These are phyloP conservation scores for Himalopsyche japonica DNA, from an alignment of 2,888 invertebrate species.

Conservation along the genomic window DNA sequence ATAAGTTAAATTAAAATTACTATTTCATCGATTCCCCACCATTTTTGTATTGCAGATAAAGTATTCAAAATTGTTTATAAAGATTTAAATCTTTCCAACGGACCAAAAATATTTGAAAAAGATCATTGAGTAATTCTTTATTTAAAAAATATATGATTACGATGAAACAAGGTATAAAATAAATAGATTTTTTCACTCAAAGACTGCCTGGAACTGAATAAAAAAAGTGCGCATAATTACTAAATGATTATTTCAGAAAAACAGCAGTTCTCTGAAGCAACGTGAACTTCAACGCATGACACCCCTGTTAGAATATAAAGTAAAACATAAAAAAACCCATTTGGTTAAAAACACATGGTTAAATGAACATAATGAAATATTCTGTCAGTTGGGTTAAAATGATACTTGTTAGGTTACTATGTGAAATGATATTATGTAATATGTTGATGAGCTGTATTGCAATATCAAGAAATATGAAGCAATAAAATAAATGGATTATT, in stretches of 20 bases:
- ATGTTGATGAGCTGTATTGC: conserved; percentile 12
- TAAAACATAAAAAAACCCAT: background rate
- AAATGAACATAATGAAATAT: background rate
- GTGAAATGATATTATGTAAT: background rate
- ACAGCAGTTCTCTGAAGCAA: background rate
- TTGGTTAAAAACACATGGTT: background rate
- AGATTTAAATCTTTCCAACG: no score
- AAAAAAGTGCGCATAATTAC: no score
- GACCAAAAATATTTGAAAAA: no score
- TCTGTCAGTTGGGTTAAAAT: background rate
- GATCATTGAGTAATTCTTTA: no score
- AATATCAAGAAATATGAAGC: conserved; percentile 3
- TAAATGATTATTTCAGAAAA: background rate
- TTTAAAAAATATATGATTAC: no score
- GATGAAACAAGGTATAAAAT: no score
- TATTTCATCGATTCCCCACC: no score
- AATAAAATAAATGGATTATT: conserved; percentile 2
- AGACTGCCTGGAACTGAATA: no score
- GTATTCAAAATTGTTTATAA: no score
- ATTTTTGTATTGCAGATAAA: no score
- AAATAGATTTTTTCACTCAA: no score
- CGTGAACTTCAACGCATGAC: background rate
- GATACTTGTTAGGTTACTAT: background rate
- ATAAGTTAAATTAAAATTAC: no score
- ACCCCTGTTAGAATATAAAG: background rate